Evolutionary conservation across 2,888 invertebrate genomes (phyloP), one percentile per base, ranked within the genome.

Genomic region (Dyspetes luteomarginatus): DNA sequence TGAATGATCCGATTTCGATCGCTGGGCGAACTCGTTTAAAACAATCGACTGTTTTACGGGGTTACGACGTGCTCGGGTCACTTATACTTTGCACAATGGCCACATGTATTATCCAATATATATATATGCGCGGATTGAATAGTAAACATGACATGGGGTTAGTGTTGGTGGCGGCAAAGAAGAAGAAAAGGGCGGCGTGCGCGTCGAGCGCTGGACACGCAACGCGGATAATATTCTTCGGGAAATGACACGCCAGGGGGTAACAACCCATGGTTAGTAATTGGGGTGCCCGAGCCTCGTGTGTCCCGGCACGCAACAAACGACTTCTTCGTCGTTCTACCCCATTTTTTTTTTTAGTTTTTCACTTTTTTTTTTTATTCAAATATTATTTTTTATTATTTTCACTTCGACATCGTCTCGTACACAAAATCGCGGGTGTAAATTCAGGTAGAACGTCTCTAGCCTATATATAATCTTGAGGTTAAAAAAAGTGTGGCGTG

Each of bases 231-330:
- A 90, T 89, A 87, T 87, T 85, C 89, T 86, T 83, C 82, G 78
- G 86, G 88, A 89, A 90, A 90, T 91, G 90, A 90, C 90, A 91
- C 89, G 89, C 89, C 88, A 90, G 85, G 89, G 90, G 90, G 89
- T 91, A 90, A 90, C 90, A 90, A 91, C 89, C 90, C 87, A 86
- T 89, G 87, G 88, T 90, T 89, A 88, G 89, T 88, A 88, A 90
- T 90, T 88, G 89, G 86, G 86, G 87, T 85, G 85, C 78, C 84
- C 81, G 60, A 55, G 45, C 15, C 69, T 64, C 73, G 64, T 52
- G 72, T 83, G 78, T 82, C 83, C 74, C 77, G 81, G 82, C 84
- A 84, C 83, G 84, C 84, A 84, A 85, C 72, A 56, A 60, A 76
- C 76, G 65, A 80, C 73, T 82, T 69, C 62, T 73, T 68, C 52